These are phyloP conservation scores for Cydia pomonella DNA, from an alignment of 1,140 invertebrate species.

Conservation along the genomic window DNA sequence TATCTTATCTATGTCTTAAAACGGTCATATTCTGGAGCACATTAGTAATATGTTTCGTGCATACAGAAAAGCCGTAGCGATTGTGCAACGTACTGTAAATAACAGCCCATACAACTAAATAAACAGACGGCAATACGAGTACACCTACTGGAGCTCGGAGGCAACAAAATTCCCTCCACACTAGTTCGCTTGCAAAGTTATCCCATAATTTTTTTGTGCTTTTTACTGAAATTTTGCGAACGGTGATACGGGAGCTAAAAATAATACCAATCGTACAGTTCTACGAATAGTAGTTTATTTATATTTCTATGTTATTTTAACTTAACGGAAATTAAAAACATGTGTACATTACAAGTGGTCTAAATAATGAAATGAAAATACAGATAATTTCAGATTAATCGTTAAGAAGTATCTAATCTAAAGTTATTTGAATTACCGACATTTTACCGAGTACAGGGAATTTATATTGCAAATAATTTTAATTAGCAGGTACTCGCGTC, in stretches of 20 bases:
- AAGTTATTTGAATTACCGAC: no score
- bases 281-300: neutral
- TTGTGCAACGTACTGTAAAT: neutral
- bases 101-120: conserved; percentile 26
- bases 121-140: conserved; percentile 15
- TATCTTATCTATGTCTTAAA: no score
- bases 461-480: no score
- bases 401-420: no score
- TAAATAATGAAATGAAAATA: no score
- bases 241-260: neutral
- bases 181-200: conserved; percentile 20
- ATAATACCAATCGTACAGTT: neutral
- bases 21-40: neutral
- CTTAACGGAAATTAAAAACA: no score
- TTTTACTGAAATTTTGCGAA: conserved; percentile 8
- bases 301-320: neutral
- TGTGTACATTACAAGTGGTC: no score
- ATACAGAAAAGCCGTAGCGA: neutral
- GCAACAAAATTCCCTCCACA: conserved; percentile 7
- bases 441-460: no score
- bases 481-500: no score
- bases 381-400: no score
- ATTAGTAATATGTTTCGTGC: neutral
- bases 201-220: neutral
- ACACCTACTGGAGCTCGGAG: neutral